These are phyloP conservation scores for Eumacrocentrus americanus DNA, from an alignment of 2,888 invertebrate species.

Conservation along the genomic window DNA sequence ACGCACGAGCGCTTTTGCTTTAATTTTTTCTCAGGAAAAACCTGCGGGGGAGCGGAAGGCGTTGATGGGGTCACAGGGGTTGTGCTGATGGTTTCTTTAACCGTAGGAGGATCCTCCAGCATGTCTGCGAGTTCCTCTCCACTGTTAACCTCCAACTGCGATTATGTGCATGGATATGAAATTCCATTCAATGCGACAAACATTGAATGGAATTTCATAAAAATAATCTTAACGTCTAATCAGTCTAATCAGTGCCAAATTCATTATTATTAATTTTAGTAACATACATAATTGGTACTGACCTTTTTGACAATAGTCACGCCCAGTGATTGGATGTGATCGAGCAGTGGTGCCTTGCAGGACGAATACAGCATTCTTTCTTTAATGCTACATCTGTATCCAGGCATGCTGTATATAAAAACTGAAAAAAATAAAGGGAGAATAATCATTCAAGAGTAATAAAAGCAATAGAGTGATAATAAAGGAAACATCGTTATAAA, in stretches of 20 bases:
- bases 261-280: neutral
- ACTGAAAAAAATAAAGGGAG: slow-evolving; percentile 65
- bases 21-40: slow-evolving; percentile 54
- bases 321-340: slow-evolving; percentile 79
- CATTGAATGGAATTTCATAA: neutral
- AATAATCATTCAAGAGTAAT: neutral
- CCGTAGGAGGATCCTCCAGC: slow-evolving; percentile 58
- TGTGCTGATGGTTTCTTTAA: slow-evolving; percentile 52
- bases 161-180: too few species aligned
- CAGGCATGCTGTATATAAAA: slow-evolving; percentile 99
- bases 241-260: too few species aligned
- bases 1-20: slow-evolving; percentile 59
- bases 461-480: neutral
- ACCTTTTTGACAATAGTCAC: slow-evolving; percentile 88
- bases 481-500: slow-evolving; percentile 24
- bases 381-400: slow-evolving; percentile 93
- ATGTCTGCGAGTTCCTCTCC: slow-evolving; percentile 59
- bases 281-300: slow-evolving; percentile 46
- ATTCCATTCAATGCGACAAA: too few species aligned
- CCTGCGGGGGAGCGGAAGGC: slow-evolving; percentile 52
- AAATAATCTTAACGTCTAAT: too few species aligned
- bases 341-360: slow-evolving; percentile 91
- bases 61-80: slow-evolving; percentile 58
- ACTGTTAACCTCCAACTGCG: slow-evolving; percentile 59
- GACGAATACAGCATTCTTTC: slow-evolving; percentile 99